Evolutionary conservation across 1,140 invertebrate genomes (phyloP).

Genomic region (Drosophila asahinai): DNA sequence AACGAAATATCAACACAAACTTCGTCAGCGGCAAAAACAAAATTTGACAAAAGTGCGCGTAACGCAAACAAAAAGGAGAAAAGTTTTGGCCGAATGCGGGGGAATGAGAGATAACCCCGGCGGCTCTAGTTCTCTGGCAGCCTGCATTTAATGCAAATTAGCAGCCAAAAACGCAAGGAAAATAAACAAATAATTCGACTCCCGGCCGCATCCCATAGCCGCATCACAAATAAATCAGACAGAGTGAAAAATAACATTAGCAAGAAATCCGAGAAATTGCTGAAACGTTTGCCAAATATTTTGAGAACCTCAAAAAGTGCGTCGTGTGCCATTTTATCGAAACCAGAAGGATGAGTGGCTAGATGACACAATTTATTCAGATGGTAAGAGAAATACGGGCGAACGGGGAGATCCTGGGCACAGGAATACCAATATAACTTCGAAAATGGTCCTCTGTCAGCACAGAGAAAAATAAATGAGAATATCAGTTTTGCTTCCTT

Average conservation of each 20-base stretch:
- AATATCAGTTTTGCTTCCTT: background rate
- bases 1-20: slow-evolving; percentile 34
- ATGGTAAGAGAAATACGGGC: slow-evolving; percentile 56
- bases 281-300: slow-evolving; percentile 73
- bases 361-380: slow-evolving; percentile 43
- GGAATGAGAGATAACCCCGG: slow-evolving; percentile 7
- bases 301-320: slow-evolving; percentile 74
- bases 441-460: slow-evolving; percentile 4
- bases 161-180: slow-evolving; percentile 54
- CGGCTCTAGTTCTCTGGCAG: slow-evolving; percentile 20
- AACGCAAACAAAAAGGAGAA: slow-evolving; percentile 5
- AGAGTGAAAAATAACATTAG: slow-evolving; percentile 71
- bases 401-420: slow-evolving; percentile 9
- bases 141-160: slow-evolving; percentile 64
- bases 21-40: slow-evolving; percentile 14
- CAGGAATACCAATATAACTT: slow-evolving; percentile 1
- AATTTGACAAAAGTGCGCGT: slow-evolving; percentile 23
- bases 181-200: slow-evolving; percentile 73
- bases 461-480: background rate
- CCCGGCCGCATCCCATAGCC: slow-evolving; percentile 13
- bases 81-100: background rate
- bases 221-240: slow-evolving; percentile 66
- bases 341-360: slow-evolving; percentile 28
- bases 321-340: slow-evolving; percentile 53
- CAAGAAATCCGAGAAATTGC: slow-evolving; percentile 49